Percentiles rank a stretch among this genome's conserved stretches.
Conservation (phyloP, 2,888 invertebrate genomes). For the Ochropleura leucogaster region DNA sequence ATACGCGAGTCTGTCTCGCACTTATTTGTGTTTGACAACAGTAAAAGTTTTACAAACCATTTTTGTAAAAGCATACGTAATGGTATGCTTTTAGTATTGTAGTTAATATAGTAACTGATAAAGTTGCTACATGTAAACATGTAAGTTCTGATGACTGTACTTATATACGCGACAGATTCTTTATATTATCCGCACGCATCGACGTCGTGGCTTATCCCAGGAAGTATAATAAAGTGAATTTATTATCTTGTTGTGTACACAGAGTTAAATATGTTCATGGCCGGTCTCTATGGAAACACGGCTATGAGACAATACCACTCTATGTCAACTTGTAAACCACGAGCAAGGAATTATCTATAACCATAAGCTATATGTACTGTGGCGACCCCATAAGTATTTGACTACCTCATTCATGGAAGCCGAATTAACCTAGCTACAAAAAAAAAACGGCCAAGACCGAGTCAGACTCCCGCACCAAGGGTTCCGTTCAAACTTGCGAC, state of each 20-base stretch:
- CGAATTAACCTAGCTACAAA: neutral
- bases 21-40: too few species aligned
- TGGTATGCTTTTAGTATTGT: too few species aligned
- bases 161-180: slow-evolving; percentile 40
- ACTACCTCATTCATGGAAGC: neutral
- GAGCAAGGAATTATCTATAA: neutral
- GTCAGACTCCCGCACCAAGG: too few species aligned
- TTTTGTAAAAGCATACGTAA: neutral
- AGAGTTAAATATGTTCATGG: slow-evolving; percentile 17
- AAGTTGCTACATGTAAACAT: neutral
- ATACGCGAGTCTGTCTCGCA: too few species aligned
- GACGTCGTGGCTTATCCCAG: slow-evolving; percentile 13
- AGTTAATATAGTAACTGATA: neutral
- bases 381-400: neutral
- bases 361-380: neutral
- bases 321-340: neutral
- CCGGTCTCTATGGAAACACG: slow-evolving; percentile 4
- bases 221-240: slow-evolving; percentile 53
- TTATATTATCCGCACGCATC: slow-evolving; percentile 41
- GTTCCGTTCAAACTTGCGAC: too few species aligned
- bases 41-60: too few species aligned
- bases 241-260: slow-evolving; percentile 55
- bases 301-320: neutral
- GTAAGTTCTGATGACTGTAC: neutral
- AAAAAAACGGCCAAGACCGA: too few species aligned